Base-by-base conservation (phyloP, 2,797 vertebrate species). In the Mionectes olivaceus region DNA sequence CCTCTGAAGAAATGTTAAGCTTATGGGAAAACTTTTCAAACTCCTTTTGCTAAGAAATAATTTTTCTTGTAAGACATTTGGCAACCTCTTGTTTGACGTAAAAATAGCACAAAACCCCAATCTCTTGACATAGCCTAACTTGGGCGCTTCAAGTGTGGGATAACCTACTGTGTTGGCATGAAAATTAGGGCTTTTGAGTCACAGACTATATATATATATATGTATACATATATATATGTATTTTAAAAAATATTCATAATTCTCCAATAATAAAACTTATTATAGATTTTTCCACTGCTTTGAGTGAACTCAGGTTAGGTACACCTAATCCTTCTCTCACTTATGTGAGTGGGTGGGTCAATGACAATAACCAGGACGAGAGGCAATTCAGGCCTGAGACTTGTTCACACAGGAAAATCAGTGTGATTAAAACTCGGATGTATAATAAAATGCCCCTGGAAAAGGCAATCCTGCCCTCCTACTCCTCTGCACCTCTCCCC, bases 341-440 rank as follows among this genome's bases (percentile, higher is more conserved):
- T 68, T 61, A 9, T 89, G 32, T 47, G 46, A 41, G 41, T 77
- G 71, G 24, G 24, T 61, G 71, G 8, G 43, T 87, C 64, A 87
- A 19, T 44, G n/a, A 64, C 71, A 89, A 80, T 22, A 82, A 21
- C n/a, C 49, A 84, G 64, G n/a, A 92, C 30, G 13, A 82, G 55
- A 91, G 57, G 82, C 89, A 90, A 52, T 65, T 75, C 39, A 33
- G 57, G 35, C 69, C 57, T 46, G 59, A 83, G 87, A 5, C 57
- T 86, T 94, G 61, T 87, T 93, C 78, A 76, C 61, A 65, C 61
- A 86, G 61, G 91, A 89, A 93, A 95, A 78, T 46, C 28, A 37
- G 22, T 7, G 19, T 2, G 9, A 57, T 71, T 61, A 65, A 75
- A 94, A 35, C 9, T 71, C 55, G 37, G 46, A 87, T 0, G 0